phyloP scores from a whole-genome alignment of 2,113 vertebrate species.

The Ptychochromis oligacanthus region DNA sequence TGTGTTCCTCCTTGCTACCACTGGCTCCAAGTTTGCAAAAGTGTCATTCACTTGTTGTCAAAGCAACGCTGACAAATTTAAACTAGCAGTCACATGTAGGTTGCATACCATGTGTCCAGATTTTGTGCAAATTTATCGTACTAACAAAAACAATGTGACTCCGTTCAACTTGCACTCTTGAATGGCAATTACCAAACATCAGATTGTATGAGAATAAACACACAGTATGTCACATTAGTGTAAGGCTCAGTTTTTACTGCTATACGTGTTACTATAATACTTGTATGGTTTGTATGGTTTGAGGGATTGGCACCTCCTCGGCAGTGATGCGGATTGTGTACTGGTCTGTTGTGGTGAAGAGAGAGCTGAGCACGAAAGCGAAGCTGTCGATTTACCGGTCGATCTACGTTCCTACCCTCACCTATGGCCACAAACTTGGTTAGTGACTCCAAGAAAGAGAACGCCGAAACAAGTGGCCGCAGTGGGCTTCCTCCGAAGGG shows the following conservation, averaged over 20 bases:
- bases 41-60: conserved; percentile 14
- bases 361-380: no score
- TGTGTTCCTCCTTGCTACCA: not conserved
- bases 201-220: not conserved
- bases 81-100: conserved; percentile 23
- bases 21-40: not conserved
- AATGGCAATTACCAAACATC: not conserved
- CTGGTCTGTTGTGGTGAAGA: no score
- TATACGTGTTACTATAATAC: not conserved
- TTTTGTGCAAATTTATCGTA: not conserved
- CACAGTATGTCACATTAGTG: not conserved
- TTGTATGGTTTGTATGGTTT: not conserved
- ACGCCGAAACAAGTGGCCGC: no score
- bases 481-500: no score
- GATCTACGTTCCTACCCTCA: no score
- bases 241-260: not conserved
- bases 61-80: conserved; percentile 19
- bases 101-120: conserved; percentile 2
- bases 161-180: not conserved
- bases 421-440: no score
- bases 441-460: no score
- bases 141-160: not conserved
- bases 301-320: no score
- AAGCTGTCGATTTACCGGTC: no score
- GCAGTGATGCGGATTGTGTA: no score